Evolutionary conservation across 2,888 invertebrate species (phyloP), one percentile per base, ranked within the genome.

Genomic region (Epiblema foenella): DNA sequence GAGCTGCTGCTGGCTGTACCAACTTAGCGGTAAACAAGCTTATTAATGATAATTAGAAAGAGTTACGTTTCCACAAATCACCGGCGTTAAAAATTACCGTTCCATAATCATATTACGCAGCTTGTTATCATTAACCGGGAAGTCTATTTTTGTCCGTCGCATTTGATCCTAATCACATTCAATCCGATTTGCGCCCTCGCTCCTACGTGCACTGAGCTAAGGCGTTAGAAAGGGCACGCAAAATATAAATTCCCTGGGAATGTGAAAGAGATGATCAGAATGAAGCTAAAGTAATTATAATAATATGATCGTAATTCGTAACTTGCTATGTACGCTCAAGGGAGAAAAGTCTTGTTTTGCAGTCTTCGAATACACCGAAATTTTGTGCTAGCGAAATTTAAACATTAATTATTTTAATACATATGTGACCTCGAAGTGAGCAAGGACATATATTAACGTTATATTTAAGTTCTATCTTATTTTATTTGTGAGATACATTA

Each of bases 11-110:
- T n/a, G n/a, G n/a, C n/a, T n/a, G n/a, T n/a, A n/a, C n/a, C n/a
- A n/a, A n/a, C n/a, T n/a, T n/a, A n/a, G n/a, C n/a, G 57, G 54
- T 10, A 33, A 57, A 37, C 37, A 57, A 37, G n/a, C 69, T 56
- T 20, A 57, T 69, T 49, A 69, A 69, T 51, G 57, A 51, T 63
- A 51, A 69, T 49, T 69, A 37, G n/a, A 37, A 63, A 57, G 69
- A 51, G 51, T 52, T 60, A 20, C 18, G 12, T 17, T 68, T 54
- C 52, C 52, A 18, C 56, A n/a, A 42, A 52, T 62, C 29, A 37
- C 11, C 49, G n/a, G 52, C 29, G 63, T 54, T 54, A 60, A 68
- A 52, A 42, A 69, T 69, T 56, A 62, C 12, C 15, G 0, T 12
- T 62, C 1, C 49, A 29, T 49, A 49, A 49, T 49, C 49, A 62